These are phyloP conservation scores for Anticlea derivata DNA, from an alignment of 2,888 invertebrate genomes.

Conservation along the genomic window DNA sequence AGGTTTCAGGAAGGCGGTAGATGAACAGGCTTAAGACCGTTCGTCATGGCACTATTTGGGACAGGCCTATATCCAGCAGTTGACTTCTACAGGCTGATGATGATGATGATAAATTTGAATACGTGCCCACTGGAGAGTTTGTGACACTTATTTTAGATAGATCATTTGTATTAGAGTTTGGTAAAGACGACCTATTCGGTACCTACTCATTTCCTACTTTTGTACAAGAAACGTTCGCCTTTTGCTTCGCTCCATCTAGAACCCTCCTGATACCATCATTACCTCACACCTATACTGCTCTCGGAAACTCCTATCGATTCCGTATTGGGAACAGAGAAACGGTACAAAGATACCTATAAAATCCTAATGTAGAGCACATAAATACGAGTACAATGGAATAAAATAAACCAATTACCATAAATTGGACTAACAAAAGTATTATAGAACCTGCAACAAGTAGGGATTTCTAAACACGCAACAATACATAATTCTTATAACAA, in stretches of 20 bases:
- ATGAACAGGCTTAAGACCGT: too few relatives aligned
- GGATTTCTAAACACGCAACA: slow-evolving; percentile 19
- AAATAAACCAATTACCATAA: slow-evolving; percentile 32
- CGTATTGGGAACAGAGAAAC: slow-evolving; percentile 49
- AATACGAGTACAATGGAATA: slow-evolving; percentile 52
- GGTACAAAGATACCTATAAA: slow-evolving; percentile 48
- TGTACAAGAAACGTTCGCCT: too few relatives aligned
- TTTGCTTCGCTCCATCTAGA: slow-evolving; percentile 5
- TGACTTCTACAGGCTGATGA: too few relatives aligned
- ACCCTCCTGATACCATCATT: background rate
- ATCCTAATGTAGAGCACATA: slow-evolving; percentile 48
- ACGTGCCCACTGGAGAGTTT: too few relatives aligned
- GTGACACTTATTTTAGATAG: too few relatives aligned
- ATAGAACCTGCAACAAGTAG: background rate
- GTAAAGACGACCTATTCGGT: too few relatives aligned
- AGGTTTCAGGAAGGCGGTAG: too few relatives aligned
- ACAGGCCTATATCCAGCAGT: too few relatives aligned
- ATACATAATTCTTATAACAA: slow-evolving; percentile 10
- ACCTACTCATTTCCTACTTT: too few relatives aligned
- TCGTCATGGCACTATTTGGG: too few relatives aligned
- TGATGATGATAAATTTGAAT: too few relatives aligned
- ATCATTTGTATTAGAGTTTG: too few relatives aligned
- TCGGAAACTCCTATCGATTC: slow-evolving; percentile 44
- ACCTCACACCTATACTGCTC: background rate
- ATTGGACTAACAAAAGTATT: background rate